Conservation (phyloP, 2,888 invertebrate species). For the Diarsia mendica region DNA sequence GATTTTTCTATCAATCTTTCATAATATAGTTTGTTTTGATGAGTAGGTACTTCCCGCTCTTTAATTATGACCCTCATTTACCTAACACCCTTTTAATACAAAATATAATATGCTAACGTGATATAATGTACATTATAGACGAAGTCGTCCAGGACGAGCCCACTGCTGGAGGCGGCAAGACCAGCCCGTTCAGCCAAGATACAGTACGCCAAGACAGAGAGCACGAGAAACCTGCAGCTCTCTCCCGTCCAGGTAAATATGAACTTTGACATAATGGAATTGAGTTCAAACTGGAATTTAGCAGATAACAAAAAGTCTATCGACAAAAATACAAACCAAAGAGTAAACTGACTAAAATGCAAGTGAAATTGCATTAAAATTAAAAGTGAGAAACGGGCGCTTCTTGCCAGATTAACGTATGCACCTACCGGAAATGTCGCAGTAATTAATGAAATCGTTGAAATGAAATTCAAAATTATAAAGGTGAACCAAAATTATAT, state of each 20-base stretch:
- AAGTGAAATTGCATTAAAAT: no score
- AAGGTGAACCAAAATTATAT: background rate
- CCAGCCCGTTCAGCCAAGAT: conserved; percentile 83
- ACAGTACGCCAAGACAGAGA: conserved; percentile 90
- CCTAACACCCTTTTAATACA: background rate
- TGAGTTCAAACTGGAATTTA: background rate
- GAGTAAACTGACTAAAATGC: background rate
- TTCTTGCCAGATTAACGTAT: background rate
- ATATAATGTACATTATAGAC: conserved; percentile 68
- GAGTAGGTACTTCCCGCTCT: background rate
- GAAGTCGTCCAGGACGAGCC: conserved; percentile 82
- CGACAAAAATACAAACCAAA: background rate
- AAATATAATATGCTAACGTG: background rate
- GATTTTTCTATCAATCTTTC: background rate
- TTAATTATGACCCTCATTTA: background rate
- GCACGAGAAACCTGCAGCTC: conserved; percentile 92
- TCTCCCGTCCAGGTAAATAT: conserved; percentile 92
- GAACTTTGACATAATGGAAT: background rate
- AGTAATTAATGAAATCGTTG: background rate
- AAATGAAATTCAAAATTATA: background rate
- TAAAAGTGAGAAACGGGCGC: background rate
- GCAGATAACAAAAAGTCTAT: background rate
- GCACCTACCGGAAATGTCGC: background rate
- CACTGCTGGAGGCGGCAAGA: conserved; percentile 83
- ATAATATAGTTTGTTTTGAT: background rate